Evolutionary conservation across 2,888 invertebrate genomes (phyloP).

Genomic region (Troilus luridus): DNA sequence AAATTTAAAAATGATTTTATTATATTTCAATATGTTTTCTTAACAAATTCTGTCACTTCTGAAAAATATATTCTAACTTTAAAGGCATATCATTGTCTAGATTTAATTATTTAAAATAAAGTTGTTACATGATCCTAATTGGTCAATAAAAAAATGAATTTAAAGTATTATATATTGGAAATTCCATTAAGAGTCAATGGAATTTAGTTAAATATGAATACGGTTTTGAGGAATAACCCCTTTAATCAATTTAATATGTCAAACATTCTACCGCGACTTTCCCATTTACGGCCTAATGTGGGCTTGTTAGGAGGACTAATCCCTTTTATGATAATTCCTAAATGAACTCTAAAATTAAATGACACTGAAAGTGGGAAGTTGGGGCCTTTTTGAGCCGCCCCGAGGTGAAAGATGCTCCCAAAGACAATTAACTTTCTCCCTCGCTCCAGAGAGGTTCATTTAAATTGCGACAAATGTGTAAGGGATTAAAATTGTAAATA

Average conservation of each 20-base stretch:
- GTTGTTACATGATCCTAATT: too few species aligned
- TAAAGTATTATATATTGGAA: too few species aligned
- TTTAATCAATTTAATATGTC: slow-evolving; percentile 13
- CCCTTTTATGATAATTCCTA: slow-evolving; percentile 31
- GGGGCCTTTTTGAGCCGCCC: slow-evolving; percentile 3
- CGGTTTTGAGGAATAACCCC: not conserved
- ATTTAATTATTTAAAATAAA: too few species aligned
- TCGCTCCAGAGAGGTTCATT: slow-evolving; percentile 39
- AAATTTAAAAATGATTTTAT: too few species aligned
- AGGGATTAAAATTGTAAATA: slow-evolving; percentile 59
- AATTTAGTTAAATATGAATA: not conserved
- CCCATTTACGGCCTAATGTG: not conserved
- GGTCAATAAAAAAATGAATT: too few species aligned
- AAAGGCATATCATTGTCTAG: too few species aligned
- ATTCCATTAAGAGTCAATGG: not conserved
- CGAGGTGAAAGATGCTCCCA: slow-evolving; percentile 21
- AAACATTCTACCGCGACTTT: slow-evolving; percentile 1
- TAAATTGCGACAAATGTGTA: slow-evolving; percentile 56
- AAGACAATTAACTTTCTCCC: slow-evolving; percentile 51
- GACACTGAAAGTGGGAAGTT: slow-evolving; percentile 43
- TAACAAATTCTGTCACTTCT: too few species aligned
- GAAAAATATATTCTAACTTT: too few species aligned
- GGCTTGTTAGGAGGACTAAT: slow-evolving; percentile 20
- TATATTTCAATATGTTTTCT: too few species aligned
- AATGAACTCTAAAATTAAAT: slow-evolving; percentile 46